phyloP scores from a whole-genome alignment of 2,888 invertebrate genomes.

The Drosophila koepferae region DNA sequence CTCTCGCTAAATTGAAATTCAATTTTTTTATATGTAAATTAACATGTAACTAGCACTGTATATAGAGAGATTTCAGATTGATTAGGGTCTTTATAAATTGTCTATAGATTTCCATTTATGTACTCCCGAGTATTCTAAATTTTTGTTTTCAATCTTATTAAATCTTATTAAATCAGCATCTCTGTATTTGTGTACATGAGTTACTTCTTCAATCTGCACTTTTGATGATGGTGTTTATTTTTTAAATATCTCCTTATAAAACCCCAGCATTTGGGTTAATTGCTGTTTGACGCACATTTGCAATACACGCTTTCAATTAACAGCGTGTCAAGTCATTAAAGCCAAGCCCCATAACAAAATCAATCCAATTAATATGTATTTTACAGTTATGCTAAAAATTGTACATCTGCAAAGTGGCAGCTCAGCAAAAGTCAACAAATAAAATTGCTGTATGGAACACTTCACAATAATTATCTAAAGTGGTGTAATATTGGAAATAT shows the following conservation, averaged over 20 bases:
- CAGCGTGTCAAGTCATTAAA: neutral
- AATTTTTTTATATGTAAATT: no score
- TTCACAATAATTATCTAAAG: neutral
- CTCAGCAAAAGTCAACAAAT: slow-evolving; percentile 15
- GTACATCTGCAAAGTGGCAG: slow-evolving; percentile 16
- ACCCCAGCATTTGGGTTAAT: neutral
- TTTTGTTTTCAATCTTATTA: slow-evolving; percentile 2
- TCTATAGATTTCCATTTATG: no score
- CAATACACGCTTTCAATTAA: slow-evolving; percentile 10
- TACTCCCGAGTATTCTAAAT: no score
- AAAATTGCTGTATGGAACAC: neutral
- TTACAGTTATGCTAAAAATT: slow-evolving; percentile 55
- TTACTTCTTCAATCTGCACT: neutral
- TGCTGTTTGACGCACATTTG: neutral
- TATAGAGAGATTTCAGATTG: no score
- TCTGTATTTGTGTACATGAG: neutral
- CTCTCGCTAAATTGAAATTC: no score
- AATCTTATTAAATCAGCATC: neutral
- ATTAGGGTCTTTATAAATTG: no score
- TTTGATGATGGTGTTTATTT: neutral
- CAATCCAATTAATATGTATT: slow-evolving; percentile 38
- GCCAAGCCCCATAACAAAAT: neutral
- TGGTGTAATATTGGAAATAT: no score
- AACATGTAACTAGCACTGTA: no score
- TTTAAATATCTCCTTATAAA: neutral